Evolutionary conservation across 2,797 vertebrate genomes (phyloP), one percentile per base, ranked within the genome.

Genomic region (Smutsia temminckii): DNA sequence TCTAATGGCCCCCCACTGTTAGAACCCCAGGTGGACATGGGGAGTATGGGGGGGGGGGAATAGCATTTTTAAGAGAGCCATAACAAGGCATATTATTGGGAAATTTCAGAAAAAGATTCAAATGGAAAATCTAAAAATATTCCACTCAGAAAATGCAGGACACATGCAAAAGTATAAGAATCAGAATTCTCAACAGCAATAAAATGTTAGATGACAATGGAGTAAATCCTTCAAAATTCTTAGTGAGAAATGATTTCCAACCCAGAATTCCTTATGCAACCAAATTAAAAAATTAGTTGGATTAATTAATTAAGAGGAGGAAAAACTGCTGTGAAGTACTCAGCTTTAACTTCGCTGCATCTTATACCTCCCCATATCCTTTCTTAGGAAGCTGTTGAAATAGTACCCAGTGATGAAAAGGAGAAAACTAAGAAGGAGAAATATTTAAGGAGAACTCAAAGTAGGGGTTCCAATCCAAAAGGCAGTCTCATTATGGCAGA

Each of bases 31-130:
- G 4, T 72, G 34, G 81, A 69, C 6, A 79, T 0, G 51, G 34
- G 51, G 34, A 74, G 75, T 74, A 75, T 25, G 2, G 34, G 21
- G 20, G 72, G 20, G 72, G n/a, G 46, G 46, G 72, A 23, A 64
- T 20, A n/a, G 63, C 32, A 46, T 61, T 61, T 84, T 93, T 63
- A 37, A 71, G 84, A 81, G 5, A 55, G 5, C 42, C 4, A 74
- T n/a, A 79, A 5, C n/a, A 71, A 66, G 17, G 37, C 55, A 85
- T 6, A 88, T 63, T 2, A 75, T 12, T 66, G 8, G 69, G 25
- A 85, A 63, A 85, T 81, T 85, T 96, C 55, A 95, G 18, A 89
- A 42, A 69, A 72, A 89, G 55, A 79, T 5, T 49, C 77, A 71
- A 59, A 16, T 74, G 18, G 84, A 95, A 75, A 90, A 71, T 77